These are phyloP conservation scores for Stenotaenia linearis DNA, from an alignment of 2,888 invertebrate species.

Conservation along the genomic window DNA sequence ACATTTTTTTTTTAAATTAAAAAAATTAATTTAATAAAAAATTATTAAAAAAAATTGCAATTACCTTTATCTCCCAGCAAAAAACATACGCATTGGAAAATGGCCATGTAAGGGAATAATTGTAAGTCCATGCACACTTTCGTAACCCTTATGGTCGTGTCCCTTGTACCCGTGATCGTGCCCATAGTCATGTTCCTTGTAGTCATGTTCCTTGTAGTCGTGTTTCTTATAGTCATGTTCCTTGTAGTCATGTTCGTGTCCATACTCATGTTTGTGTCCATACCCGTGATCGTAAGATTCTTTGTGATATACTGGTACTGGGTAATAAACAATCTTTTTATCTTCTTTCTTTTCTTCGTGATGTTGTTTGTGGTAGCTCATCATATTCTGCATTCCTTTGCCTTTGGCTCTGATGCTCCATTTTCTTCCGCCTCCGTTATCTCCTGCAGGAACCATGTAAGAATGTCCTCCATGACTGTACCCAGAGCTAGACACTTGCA, in stretches of 20 bases:
- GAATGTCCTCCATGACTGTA: neutral
- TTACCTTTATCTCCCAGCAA: no score
- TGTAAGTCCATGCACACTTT: neutral
- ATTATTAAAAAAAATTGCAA: no score
- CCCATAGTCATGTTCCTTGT: neutral
- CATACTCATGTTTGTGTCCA: neutral
- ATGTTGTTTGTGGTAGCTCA: neutral
- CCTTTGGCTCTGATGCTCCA: constrained; percentile 1
- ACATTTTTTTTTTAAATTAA: no score
- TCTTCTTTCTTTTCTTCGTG: neutral
- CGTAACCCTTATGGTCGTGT: neutral
- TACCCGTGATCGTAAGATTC: neutral
- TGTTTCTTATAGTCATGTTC: neutral
- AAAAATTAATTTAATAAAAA: no score
- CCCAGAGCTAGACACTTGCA: neutral
- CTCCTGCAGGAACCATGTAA: neutral
- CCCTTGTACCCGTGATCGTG: neutral
- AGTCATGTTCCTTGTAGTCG: neutral
- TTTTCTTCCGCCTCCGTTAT: neutral
- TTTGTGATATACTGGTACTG: neutral
- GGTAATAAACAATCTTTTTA: neutral
- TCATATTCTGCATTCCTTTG: constrained; percentile 11
- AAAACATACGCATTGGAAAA: no score
- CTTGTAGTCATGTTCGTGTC: neutral
- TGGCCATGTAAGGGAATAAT: neutral